Evolutionary conservation across 37 sponge, comb jelly and placozoan species (phyloP).

Genomic region (Mnemiopsis leidyi): DNA sequence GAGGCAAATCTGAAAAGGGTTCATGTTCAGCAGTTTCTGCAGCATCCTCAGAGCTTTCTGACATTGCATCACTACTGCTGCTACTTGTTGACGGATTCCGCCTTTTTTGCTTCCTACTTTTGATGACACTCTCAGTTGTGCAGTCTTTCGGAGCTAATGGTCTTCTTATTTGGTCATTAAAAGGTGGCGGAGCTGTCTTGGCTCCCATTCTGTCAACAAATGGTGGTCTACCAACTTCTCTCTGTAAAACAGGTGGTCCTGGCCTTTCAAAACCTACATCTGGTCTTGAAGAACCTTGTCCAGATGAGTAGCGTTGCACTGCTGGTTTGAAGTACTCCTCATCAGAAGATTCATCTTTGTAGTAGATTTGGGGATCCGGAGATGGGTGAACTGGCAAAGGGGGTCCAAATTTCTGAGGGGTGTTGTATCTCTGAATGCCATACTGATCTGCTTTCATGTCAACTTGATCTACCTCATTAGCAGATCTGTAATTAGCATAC

Average conservation of each 20-base stretch:
- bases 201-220: neutral
- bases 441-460: neutral
- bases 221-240: too few relatives aligned
- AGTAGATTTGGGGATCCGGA: neutral
- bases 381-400: neutral
- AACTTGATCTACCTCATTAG: neutral
- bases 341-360: constrained; percentile 24
- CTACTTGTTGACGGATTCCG: neutral
- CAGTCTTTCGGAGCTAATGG: too few relatives aligned
- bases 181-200: neutral
- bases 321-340: neutral
- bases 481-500: neutral
- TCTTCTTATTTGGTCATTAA: neutral
- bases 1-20: constrained; percentile 24
- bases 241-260: neutral
- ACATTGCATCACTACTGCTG: neutral
- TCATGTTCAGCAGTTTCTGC: neutral
- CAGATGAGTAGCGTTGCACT: constrained; percentile 3
- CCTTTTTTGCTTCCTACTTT: neutral
- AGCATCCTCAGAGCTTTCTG: neutral
- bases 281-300: too few relatives aligned
- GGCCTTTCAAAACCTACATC: neutral
- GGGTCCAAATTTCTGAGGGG: neutral
- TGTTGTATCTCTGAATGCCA: neutral
- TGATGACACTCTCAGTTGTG: neutral